Evolutionary conservation across 1,140 invertebrate genomes (phyloP).

Genomic region (Bombus superbus): DNA sequence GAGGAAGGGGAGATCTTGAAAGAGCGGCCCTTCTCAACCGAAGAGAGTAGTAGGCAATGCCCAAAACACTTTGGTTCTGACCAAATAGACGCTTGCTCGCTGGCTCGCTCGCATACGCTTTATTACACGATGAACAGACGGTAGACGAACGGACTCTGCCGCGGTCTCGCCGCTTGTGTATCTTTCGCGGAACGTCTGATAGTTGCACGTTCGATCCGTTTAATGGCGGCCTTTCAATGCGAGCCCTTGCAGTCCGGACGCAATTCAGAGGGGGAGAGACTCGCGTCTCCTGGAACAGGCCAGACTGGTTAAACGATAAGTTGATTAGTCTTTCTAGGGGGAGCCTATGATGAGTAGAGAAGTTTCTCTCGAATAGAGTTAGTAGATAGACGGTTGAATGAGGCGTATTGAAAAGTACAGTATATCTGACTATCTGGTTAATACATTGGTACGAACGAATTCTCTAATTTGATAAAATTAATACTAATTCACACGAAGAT

Average conservation of each 20-base stretch:
- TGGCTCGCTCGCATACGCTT: constrained; percentile 45
- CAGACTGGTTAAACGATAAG: constrained; percentile 34
- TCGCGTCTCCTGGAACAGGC: neutral
- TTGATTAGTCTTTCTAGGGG: constrained; percentile 1
- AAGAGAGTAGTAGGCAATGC: constrained; percentile 37
- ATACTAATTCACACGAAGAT: neutral
- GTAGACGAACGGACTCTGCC: constrained; percentile 18
- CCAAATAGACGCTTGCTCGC: constrained; percentile 27
- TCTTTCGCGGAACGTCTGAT: constrained; percentile 51
- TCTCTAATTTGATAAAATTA: neutral
- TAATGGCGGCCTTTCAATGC: constrained; percentile 42
- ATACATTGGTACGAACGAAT: neutral
- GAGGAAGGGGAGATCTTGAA: constrained; percentile 29
- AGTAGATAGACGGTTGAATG: neutral
- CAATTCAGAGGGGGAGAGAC: neutral
- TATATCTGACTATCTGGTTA: neutral
- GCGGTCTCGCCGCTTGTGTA: constrained; percentile 38
- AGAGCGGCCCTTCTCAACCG: constrained; percentile 23
- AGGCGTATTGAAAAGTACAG: neutral
- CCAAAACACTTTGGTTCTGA: constrained; percentile 45
- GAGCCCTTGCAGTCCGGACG: neutral
- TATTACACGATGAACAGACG: constrained; percentile 52
- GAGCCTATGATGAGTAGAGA: neutral
- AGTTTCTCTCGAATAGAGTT: neutral
- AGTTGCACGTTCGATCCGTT: constrained; percentile 46